Percentiles rank a stretch among this genome's conserved stretches.
These are phyloP conservation scores for Chloroceryle amazona DNA, from an alignment of 2,797 vertebrate species.

Conservation along the genomic window DNA sequence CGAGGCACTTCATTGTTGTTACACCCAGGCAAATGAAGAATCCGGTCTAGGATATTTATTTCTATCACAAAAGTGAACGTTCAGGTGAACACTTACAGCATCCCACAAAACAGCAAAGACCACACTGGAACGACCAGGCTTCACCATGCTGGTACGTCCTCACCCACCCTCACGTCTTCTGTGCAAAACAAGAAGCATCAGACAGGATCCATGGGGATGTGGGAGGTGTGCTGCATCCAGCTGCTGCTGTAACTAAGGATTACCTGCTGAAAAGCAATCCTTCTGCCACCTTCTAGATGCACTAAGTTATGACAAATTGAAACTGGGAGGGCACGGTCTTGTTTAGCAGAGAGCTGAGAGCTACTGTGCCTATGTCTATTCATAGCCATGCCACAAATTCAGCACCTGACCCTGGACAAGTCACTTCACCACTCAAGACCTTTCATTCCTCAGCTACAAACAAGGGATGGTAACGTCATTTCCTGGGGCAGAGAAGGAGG, in stretches of 20 bases:
- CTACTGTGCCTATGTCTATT: not conserved
- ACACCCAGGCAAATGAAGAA: not conserved
- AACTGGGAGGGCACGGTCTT: not conserved
- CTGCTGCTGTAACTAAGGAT: not conserved
- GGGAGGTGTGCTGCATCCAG: not conserved
- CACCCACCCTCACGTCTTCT: not conserved
- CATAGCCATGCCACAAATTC: slow-evolving; percentile 17
- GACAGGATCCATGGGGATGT: not conserved
- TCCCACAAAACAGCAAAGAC: not conserved
- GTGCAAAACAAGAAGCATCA: not conserved
- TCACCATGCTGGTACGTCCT: not conserved
- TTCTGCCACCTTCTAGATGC: not conserved
- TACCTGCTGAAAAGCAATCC: not conserved
- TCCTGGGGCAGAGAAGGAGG: not conserved
- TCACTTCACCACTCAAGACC: slow-evolving; percentile 37
- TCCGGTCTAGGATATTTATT: not conserved
- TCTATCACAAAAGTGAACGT: not conserved
- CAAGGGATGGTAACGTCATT: not conserved
- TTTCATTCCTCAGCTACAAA: slow-evolving; percentile 6
- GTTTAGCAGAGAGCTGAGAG: slow-evolving; percentile 6
- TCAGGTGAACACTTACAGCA: not conserved
- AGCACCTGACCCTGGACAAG: slow-evolving; percentile 5
- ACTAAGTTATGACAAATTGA: not conserved
- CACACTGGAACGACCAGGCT: fast-evolving
- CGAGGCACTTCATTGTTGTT: slow-evolving; percentile 4